Percentiles rank a stretch among this genome's conserved stretches.
These are phyloP conservation scores for Trypoxylus dichotomus DNA, from an alignment of 1,140 invertebrate species.

Conservation along the genomic window DNA sequence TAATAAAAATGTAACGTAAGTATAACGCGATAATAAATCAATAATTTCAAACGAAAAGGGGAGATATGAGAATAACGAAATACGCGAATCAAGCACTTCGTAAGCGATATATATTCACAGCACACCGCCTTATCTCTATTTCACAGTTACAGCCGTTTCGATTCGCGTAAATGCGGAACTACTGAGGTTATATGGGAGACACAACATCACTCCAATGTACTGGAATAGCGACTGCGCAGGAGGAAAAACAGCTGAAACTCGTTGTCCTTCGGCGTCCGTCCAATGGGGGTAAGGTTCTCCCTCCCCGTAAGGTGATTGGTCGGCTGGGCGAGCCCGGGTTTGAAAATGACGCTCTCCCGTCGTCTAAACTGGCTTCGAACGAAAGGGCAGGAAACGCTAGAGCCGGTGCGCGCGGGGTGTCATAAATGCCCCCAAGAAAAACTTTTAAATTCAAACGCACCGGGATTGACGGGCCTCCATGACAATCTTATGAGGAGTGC, in stretches of 20 bases:
- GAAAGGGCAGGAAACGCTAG: constrained; percentile 10
- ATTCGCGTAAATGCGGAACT: not conserved
- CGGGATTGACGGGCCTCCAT: constrained; percentile 22
- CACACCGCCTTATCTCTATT: constrained; percentile 25
- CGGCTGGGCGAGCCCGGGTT: constrained; percentile 25
- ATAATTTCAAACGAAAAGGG: no score
- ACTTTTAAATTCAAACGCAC: constrained; percentile 31
- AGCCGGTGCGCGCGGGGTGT: not conserved
- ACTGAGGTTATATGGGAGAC: not conserved
- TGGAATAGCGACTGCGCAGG: constrained; percentile 39
- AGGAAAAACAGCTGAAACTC: constrained; percentile 35
- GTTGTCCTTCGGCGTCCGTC: constrained; percentile 45
- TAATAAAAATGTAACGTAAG: not conserved
- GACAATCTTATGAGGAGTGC: constrained; percentile 14
- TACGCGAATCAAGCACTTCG: constrained; percentile 25
- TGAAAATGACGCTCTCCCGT: constrained; percentile 42
- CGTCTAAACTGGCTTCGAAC: not conserved
- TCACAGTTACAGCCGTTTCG: not conserved
- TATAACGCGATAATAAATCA: not conserved
- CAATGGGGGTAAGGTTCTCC: constrained; percentile 41
- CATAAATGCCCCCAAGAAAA: not conserved
- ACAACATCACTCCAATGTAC: not conserved
- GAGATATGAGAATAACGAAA: constrained; percentile 28
- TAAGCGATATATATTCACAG: constrained; percentile 21
- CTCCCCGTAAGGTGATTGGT: constrained; percentile 42